These are phyloP conservation scores for Spodoptera frugiperda DNA, from an alignment of 1,140 invertebrate genomes.

Conservation along the genomic window DNA sequence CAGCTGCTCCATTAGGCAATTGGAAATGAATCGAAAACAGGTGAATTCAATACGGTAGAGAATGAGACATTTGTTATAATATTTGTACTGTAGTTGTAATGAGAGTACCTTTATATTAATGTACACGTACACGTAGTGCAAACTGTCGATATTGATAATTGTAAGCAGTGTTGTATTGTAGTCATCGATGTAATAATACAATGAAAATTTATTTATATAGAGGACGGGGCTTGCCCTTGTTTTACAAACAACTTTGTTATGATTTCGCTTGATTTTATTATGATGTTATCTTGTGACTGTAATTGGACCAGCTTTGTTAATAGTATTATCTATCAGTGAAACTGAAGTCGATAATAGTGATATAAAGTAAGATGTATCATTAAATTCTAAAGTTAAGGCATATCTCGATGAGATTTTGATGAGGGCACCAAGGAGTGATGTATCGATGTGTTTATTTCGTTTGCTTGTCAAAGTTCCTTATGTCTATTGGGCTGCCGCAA, in stretches of 20 bases:
- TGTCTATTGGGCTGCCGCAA: conserved; percentile 37
- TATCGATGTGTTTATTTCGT: conserved; percentile 38
- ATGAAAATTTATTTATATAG: conserved; percentile 37
- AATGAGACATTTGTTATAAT: conserved; percentile 35
- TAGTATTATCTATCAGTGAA: conserved; percentile 43
- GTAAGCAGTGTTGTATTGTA: conserved; percentile 47
- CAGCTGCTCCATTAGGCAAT: conserved; percentile 18
- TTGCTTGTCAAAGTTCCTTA: conserved; percentile 49
- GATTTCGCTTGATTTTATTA: conserved; percentile 44
- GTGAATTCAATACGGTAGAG: conserved; percentile 25
- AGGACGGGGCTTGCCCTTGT: conserved; percentile 5
- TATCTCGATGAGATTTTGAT: conserved; percentile 41
- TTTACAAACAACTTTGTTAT: conserved; percentile 44
- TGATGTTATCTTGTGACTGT: conserved; percentile 40
- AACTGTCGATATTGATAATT: conserved; percentile 60
- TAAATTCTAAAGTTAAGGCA: conserved; percentile 46
- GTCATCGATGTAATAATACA: conserved; percentile 49
- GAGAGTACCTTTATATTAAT: conserved; percentile 33
- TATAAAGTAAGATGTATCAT: conserved; percentile 41
- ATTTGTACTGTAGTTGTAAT: conserved; percentile 38
- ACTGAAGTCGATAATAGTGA: conserved; percentile 47
- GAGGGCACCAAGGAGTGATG: conserved; percentile 6
- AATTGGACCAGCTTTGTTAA: conserved; percentile 46
- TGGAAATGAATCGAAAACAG: conserved; percentile 20
- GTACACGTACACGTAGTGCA: conserved; percentile 51